Evolutionary conservation across 2,888 invertebrate species (phyloP).

Genomic region (Eristalis pertinax): DNA sequence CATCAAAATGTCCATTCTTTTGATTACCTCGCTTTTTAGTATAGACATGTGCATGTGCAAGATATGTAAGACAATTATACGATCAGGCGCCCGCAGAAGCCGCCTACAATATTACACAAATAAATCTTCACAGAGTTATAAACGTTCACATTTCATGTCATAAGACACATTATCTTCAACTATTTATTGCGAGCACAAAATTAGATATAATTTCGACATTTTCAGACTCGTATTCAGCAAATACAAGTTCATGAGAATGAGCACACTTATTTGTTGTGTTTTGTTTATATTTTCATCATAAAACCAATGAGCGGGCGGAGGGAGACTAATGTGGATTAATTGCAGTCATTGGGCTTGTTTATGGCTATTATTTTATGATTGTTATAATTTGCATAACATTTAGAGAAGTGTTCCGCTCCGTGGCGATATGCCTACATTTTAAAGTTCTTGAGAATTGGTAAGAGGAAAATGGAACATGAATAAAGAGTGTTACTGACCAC

Average conservation of each 20-base stretch:
- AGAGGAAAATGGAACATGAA: too few species aligned
- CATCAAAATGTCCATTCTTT: background rate
- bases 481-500: too few species aligned
- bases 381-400: background rate
- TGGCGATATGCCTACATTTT: background rate
- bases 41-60: background rate
- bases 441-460: too few species aligned
- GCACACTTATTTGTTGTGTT: background rate
- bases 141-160: conserved; percentile 1
- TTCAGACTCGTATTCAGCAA: conserved; percentile 31
- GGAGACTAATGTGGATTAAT: background rate
- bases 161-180: conserved; percentile 5
- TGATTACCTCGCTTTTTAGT: background rate
- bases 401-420: background rate
- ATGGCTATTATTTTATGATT: background rate
- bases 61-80: background rate
- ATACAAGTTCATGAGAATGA: conserved; percentile 27
- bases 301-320: background rate
- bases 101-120: background rate
- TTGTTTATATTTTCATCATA: background rate
- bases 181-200: background rate
- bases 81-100: background rate
- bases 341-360: background rate
- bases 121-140: background rate
- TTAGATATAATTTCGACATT: conserved; percentile 14